Conservation (phyloP, 2,113 vertebrate species). For the Peucedramus taeniatus region DNA sequence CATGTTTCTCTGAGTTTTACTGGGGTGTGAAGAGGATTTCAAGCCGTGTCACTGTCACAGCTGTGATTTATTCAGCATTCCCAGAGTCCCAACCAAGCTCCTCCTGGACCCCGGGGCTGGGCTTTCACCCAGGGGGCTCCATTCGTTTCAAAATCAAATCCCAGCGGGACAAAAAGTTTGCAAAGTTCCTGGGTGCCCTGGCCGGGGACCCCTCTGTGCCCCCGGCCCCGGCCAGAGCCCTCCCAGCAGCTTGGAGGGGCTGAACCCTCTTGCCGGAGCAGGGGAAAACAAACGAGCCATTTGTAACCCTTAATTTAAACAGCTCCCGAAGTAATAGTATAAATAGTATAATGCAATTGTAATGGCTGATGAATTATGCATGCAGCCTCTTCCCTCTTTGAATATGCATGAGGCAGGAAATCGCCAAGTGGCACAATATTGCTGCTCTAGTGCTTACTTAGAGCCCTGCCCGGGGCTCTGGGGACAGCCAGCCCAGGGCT, state of each 20-base stretch:
- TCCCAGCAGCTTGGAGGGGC: not conserved
- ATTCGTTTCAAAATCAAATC: fast-evolving
- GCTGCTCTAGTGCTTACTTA: not conserved
- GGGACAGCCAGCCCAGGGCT: not conserved
- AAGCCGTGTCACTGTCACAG: not conserved
- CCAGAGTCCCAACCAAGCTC: not conserved
- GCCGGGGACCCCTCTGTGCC: fast-evolving
- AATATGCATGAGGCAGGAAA: conserved; percentile 52
- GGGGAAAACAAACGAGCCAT: conserved; percentile 13
- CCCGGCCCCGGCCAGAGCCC: not conserved
- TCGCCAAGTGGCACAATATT: not conserved
- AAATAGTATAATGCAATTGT: conserved; percentile 53
- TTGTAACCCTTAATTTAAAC: conserved; percentile 63
- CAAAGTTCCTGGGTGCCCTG: not conserved
- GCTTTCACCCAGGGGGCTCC: not conserved
- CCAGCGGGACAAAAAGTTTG: not conserved
- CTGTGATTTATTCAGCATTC: not conserved
- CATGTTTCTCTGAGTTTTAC: not conserved
- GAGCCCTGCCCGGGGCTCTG: not conserved
- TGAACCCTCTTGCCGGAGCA: not conserved
- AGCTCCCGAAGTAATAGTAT: conserved; percentile 41
- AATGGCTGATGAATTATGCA: conserved; percentile 53
- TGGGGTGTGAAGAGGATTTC: not conserved
- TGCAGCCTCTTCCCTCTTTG: conserved; percentile 7
- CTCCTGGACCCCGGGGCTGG: not conserved